Evolutionary conservation across 2,113 vertebrate genomes (phyloP).

Genomic region (Elgaria multicarinata): DNA sequence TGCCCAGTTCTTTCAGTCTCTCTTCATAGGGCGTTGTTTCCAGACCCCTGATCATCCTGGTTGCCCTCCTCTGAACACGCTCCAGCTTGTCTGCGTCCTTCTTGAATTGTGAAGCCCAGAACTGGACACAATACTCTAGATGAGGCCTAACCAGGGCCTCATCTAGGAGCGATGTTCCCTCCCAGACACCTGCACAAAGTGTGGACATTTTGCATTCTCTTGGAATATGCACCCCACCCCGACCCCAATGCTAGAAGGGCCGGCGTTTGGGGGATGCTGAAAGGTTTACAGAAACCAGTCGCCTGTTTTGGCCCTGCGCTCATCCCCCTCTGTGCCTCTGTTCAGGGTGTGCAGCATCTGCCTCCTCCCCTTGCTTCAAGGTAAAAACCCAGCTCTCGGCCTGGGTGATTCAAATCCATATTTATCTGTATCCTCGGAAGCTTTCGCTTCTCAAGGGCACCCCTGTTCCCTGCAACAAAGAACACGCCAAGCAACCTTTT

Average conservation of each 20-base stretch:
- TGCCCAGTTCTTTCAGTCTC: too few species aligned
- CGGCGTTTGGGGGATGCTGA: not conserved
- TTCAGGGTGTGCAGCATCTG: not conserved
- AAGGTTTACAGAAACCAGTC: not conserved
- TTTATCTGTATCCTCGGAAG: not conserved
- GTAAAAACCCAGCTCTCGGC: not conserved
- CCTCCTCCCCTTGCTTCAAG: not conserved
- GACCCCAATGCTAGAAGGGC: not conserved
- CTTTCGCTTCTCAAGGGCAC: slow-evolving; percentile 6
- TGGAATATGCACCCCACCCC: too few species aligned
- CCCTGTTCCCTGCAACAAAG: not conserved
- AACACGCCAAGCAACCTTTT: not conserved
- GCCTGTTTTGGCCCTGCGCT: not conserved
- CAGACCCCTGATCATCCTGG: too few species aligned
- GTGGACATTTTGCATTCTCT: not conserved
- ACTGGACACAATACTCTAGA: too few species aligned
- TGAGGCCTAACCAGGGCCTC: too few species aligned
- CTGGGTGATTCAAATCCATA: not conserved
- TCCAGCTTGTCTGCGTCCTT: too few species aligned
- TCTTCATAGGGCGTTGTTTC: too few species aligned
- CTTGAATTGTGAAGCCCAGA: too few species aligned
- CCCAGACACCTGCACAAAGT: too few species aligned
- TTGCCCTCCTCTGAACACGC: too few species aligned
- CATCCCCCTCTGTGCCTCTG: not conserved
- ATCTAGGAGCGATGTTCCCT: too few species aligned